A percentile compares a stretch with the other conserved stretches of the same genome.
These are phyloP conservation scores for Perca flavescens DNA, from an alignment of 2,113 vertebrate genomes.

Conservation along the genomic window DNA sequence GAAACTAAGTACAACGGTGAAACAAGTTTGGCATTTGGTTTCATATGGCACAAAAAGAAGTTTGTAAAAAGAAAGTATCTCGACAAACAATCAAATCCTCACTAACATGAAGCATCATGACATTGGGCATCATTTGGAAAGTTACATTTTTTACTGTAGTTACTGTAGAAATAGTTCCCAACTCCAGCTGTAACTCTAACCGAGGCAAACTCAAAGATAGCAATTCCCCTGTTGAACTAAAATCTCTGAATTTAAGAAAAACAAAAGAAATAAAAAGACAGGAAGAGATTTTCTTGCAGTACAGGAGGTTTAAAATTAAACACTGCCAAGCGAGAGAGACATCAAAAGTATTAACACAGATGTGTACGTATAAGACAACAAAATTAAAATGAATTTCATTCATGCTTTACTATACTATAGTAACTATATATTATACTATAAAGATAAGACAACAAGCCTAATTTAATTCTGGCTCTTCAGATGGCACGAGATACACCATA, in stretches of 20 bases:
- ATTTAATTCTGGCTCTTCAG: not conserved
- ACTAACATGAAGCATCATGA: not conserved
- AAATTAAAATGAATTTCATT: not conserved
- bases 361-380: not conserved
- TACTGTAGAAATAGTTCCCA: not conserved
- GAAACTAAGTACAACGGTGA: too few species aligned
- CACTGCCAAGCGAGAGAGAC: not conserved
- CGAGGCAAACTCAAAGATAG: not conserved
- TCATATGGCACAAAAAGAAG: not conserved
- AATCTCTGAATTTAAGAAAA: slow-evolving; percentile 4
- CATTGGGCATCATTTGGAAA: not conserved
- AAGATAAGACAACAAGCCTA: not conserved
- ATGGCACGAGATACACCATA: not conserved
- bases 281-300: not conserved
- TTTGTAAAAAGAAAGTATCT: not conserved
- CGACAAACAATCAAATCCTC: not conserved
- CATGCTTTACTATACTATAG: not conserved
- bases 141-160: not conserved
- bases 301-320: not conserved
- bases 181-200: not conserved
- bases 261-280: not conserved
- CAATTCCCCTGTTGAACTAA: not conserved
- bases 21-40: too few species aligned
- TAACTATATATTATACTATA: too few species aligned
- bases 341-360: not conserved